Percentiles rank a stretch among this genome's conserved stretches.
phyloP scores from a whole-genome alignment of 2,888 invertebrate species.

The Schrankia costaestrigalis region DNA sequence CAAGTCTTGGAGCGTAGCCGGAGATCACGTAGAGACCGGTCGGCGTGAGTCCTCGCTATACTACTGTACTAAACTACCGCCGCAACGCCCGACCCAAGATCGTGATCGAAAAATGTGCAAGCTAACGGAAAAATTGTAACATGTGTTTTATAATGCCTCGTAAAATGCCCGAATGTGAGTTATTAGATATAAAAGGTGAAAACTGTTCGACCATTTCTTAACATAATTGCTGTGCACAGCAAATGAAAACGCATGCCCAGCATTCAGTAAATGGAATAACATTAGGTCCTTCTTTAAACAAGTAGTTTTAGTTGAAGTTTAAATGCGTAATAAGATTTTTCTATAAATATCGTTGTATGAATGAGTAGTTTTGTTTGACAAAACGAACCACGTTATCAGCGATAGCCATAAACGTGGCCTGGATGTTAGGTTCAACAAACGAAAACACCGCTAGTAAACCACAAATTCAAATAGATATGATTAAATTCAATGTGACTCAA shows the following conservation, averaged over 20 bases:
- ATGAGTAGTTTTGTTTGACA: too few relatives aligned
- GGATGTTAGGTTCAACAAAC: too few relatives aligned
- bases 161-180: constrained; percentile 21
- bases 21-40: constrained; percentile 71
- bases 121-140: constrained; percentile 57
- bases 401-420: too few relatives aligned
- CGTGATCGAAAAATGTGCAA: constrained; percentile 64
- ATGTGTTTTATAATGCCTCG: constrained; percentile 29
- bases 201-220: neutral
- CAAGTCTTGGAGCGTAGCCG: constrained; percentile 58
- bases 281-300: too few relatives aligned
- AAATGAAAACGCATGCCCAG: too few relatives aligned
- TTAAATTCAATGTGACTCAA: constrained; percentile 9
- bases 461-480: constrained; percentile 9
- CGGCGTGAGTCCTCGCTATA: constrained; percentile 33
- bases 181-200: constrained; percentile 23
- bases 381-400: too few relatives aligned
- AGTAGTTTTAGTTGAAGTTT: too few relatives aligned
- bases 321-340: too few relatives aligned
- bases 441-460: too few relatives aligned
- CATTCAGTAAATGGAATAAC: too few relatives aligned
- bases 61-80: constrained; percentile 26
- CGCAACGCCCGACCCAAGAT: constrained; percentile 26
- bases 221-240: too few relatives aligned
- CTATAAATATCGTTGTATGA: too few relatives aligned